Evolutionary conservation across 2,888 invertebrate genomes (phyloP), one percentile per base, ranked within the genome.

Genomic region (Fragum whitleyi): DNA sequence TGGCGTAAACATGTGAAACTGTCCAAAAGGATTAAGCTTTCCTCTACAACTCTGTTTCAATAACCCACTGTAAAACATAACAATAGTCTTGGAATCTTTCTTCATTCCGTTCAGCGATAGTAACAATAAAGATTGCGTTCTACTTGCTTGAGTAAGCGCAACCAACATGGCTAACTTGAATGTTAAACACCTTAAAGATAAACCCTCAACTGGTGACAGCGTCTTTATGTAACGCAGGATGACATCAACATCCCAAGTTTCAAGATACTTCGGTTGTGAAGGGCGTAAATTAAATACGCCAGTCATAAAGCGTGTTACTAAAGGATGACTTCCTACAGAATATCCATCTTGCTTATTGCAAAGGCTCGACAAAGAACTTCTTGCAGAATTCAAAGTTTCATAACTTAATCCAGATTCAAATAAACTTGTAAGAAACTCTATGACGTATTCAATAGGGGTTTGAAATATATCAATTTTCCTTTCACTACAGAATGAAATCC

Each of bases 351-450:
- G 61, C 59, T 39, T 53, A 14, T 29, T 21, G 36, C 69, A 71
- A 21, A 71, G 16, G 65, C n/a, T 61, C 14, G 77, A 71, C 26
- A 71, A 62, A 7, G 77, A 29, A 77, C 77, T 77, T 36, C 71
- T 21, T 19, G 77, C 77, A 32, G 71, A 70, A 55, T 77, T 77
- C n/a, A 76, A 21, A 53, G 71, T 32, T 42, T 70, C 70, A 42
- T 77, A 77, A 65, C 70, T 53, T n/a, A 28, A 62, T 21, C 77
- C 70, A n/a, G 36, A 70, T n/a, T 71, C 70, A 77, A 29, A 62
- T 26, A 77, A 21, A 7, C 47, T 47, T 16, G 62, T 32, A 16
- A 77, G 36, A 36, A 77, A 71, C 19, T 77, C 70, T 61, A 77
- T 61, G 11, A 59, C 53, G 14, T 32, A 32, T n/a, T 62, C 47